Evolutionary conservation across 2,888 invertebrate species (phyloP), one percentile per base, ranked within the genome.

Genomic region (Parelbella ahira): DNA sequence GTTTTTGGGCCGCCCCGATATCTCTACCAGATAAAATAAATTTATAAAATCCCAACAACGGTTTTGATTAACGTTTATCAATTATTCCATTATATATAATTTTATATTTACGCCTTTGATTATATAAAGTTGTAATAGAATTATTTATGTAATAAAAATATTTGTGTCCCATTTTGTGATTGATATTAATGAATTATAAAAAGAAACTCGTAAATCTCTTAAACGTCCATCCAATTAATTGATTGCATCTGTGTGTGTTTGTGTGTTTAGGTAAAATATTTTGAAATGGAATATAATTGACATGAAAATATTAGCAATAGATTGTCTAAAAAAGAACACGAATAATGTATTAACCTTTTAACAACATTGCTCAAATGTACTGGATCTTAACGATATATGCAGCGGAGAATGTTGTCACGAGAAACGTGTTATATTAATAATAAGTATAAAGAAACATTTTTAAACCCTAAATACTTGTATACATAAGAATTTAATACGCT

Each of bases 401-500:
- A 50, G 58, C 56, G 61, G 62, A 62, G 68, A 63, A 63, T 71
- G 65, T 70, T 74, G 68, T 68, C 72, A 66, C 65, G 60, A 67
- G 63, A 68, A 67, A 55, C 54, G 37, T 63, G 58, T 64, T 62
- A 64, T 68, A 67, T 68, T 72, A 73, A 65, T 60, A 63, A 50
- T 47, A 50, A 48, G 38, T 46, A 32, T 58, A 68, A 70, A 75
- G 73, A 69, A 62, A 65, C 41, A 70, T 77, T 80, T 79, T 78
- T 77, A 75, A 76, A 78, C 68, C 66, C 76, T 70, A 67, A 67
- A 59, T 68, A 60, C 68, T 63, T 58, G 62, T 53, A 57, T 49
- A 45, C 50, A 57, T 73, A 74, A 77, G 66, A 68, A 74, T 78
- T 70, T 69, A 74, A 62, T 67, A 72, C 53, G 81, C 82, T 79